Conservation (phyloP, 2,113 vertebrate genomes). For the Typhlomys cinereus region DNA sequence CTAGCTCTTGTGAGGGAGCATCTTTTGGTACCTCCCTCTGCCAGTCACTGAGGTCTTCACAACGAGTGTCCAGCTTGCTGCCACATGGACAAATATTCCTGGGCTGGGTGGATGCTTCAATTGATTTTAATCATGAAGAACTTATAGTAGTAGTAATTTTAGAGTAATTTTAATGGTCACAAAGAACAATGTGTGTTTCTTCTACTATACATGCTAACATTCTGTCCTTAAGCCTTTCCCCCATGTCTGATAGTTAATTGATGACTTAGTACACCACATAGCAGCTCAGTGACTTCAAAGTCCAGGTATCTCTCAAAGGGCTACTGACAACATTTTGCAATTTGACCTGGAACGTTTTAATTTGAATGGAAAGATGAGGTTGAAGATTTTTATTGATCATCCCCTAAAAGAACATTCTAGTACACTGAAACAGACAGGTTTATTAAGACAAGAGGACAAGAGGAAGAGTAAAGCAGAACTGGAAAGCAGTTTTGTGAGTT, state of each 20-base stretch:
- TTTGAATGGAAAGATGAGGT: background rate
- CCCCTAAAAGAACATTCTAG: background rate
- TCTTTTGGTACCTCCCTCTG: background rate
- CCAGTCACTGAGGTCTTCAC: fast-evolving
- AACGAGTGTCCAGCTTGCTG: background rate
- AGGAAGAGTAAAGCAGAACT: conserved; percentile 31
- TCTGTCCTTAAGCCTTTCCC: background rate
- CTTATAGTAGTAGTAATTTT: background rate
- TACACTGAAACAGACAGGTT: conserved; percentile 13
- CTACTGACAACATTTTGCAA: conserved; percentile 13
- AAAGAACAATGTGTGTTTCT: background rate
- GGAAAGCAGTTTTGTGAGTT: conserved; percentile 44
- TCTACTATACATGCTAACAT: background rate
- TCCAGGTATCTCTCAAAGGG: background rate
- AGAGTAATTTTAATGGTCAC: background rate
- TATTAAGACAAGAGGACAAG: conserved; percentile 35
- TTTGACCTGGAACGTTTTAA: background rate
- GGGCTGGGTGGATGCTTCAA: background rate
- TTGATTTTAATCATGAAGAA: background rate
- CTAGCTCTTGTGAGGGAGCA: background rate
- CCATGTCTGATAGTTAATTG: background rate
- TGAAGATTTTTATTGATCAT: background rate
- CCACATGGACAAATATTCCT: fast-evolving
- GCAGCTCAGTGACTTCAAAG: background rate
- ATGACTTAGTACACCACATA: background rate